Percentiles rank a stretch among this genome's conserved stretches.
Conservation (phyloP, 2,113 vertebrate species). For the Tupaia tana region DNA sequence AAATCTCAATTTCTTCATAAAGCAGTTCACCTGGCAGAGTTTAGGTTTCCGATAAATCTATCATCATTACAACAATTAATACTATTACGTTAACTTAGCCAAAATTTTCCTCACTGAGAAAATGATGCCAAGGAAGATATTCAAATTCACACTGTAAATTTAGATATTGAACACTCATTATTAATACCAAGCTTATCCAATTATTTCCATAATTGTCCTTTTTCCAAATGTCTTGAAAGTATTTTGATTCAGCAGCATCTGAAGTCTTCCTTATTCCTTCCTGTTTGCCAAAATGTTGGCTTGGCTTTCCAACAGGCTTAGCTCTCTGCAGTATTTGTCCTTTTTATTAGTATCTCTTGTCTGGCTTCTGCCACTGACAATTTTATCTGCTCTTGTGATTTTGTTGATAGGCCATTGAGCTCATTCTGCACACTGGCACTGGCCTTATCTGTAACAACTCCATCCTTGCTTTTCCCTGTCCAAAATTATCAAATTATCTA, state of each 20-base stretch:
- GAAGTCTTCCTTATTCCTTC: not conserved
- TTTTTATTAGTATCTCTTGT: not conserved
- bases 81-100: not conserved
- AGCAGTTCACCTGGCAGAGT: not conserved
- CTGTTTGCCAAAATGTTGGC: not conserved
- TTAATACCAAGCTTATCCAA: not conserved
- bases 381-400: not conserved
- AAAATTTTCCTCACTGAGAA: not conserved
- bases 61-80: not conserved
- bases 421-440: not conserved
- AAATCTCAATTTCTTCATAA: not conserved
- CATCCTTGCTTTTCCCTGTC: not conserved
- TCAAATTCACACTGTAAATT: not conserved
- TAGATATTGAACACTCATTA: not conserved
- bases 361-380: not conserved
- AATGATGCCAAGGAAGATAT: not conserved
- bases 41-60: not conserved
- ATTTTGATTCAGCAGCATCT: not conserved
- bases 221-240: not conserved
- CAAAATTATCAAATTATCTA: not conserved
- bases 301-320: not conserved
- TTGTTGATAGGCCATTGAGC: not conserved
- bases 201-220: not conserved
- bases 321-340: not conserved
- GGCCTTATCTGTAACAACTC: not conserved